These are phyloP conservation scores for Diplolepis rosae DNA, from an alignment of 2,888 invertebrate species.

Conservation along the genomic window DNA sequence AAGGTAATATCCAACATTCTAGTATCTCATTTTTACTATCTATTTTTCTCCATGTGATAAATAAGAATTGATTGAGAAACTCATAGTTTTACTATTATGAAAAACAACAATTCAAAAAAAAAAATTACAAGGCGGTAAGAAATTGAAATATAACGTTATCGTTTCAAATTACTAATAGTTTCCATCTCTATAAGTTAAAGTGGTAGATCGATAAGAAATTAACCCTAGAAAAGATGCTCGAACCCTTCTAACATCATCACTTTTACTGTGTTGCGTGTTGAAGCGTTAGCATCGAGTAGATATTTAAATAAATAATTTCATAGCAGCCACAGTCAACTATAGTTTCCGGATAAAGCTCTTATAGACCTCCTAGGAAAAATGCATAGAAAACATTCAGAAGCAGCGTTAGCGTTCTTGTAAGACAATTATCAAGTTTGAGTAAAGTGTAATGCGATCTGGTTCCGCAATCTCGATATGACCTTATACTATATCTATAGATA, in stretches of 20 bases:
- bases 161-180: constrained; percentile 9
- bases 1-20: no score
- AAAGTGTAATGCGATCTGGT: background rate
- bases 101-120: no score
- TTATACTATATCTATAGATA: background rate
- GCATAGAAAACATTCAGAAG: background rate
- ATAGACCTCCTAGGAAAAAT: background rate
- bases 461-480: background rate
- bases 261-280: background rate
- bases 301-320: constrained; percentile 47
- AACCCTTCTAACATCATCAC: constrained; percentile 5
- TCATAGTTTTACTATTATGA: no score
- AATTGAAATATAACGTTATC: no score
- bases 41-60: no score
- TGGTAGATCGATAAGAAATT: constrained; percentile 4
- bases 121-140: no score
- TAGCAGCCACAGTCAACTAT: background rate
- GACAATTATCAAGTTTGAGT: background rate
- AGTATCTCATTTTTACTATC: no score
- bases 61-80: no score
- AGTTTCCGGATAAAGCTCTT: background rate
- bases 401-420: background rate
- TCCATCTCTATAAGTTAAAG: constrained; percentile 2
- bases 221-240: background rate
- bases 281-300: constrained; percentile 23